These are phyloP conservation scores for Noctua comes DNA, from an alignment of 2,888 invertebrate species.

Conservation along the genomic window DNA sequence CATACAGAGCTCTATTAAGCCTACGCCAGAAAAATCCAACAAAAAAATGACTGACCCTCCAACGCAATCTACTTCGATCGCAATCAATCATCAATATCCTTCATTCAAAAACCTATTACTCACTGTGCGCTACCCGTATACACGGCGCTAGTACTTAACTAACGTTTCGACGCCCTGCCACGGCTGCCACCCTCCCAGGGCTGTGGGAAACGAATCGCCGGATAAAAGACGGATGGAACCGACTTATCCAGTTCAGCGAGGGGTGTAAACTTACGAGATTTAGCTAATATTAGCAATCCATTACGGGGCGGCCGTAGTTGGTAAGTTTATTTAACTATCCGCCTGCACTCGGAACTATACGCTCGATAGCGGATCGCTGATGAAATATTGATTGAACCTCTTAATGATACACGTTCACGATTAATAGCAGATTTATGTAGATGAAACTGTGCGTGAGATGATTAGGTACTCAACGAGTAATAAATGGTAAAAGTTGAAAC, in stretches of 20 bases:
- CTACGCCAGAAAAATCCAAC: constrained; percentile 29
- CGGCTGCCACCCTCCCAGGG: constrained; percentile 64
- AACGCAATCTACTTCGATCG: constrained; percentile 56
- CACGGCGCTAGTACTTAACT: constrained; percentile 63
- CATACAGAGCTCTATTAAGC: constrained; percentile 27
- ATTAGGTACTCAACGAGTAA: background rate
- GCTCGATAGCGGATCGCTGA: constrained; percentile 56
- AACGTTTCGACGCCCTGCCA: constrained; percentile 72
- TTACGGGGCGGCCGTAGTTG: constrained; percentile 76
- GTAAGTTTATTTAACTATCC: constrained; percentile 68
- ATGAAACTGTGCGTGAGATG: constrained; percentile 5
- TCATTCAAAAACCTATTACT: constrained; percentile 65
- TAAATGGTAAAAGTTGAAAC: background rate
- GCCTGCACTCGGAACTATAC: constrained; percentile 61
- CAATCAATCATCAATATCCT: constrained; percentile 68
- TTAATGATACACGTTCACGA: constrained; percentile 35
- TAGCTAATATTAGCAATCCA: constrained; percentile 90
- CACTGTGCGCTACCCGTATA: constrained; percentile 45
- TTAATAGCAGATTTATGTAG: constrained; percentile 29
- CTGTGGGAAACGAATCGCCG: constrained; percentile 79
- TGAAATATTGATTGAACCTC: constrained; percentile 67
- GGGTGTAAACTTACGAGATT: constrained; percentile 86
- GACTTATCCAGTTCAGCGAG: constrained; percentile 79
- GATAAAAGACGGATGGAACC: constrained; percentile 86
- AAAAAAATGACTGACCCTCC: constrained; percentile 56